Conservation (phyloP, 30 jellyfish, hydroid and myxozoan species). For the Turritopsis rubra region DNA sequence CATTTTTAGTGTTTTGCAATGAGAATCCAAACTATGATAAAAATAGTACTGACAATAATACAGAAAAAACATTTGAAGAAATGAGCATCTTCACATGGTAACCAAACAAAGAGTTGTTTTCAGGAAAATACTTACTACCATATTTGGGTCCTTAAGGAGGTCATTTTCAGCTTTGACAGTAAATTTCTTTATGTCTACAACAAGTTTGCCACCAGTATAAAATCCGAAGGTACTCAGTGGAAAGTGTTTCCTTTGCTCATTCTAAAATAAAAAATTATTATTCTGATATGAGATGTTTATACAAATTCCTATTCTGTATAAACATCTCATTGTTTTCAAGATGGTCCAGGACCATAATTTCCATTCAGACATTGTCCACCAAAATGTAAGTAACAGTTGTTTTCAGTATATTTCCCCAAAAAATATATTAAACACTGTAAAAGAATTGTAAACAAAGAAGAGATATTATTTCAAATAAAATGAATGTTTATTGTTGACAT, state of each 20-base stretch:
- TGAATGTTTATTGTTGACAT: too few relatives aligned
- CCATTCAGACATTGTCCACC: too few relatives aligned
- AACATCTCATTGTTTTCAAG: too few relatives aligned
- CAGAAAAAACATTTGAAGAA: background rate
- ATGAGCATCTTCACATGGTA: too few relatives aligned
- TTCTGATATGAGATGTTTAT: background rate
- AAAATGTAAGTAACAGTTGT: too few relatives aligned
- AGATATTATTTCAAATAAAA: too few relatives aligned
- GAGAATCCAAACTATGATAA: constrained; percentile 71
- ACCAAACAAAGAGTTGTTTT: background rate
- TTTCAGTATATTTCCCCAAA: too few relatives aligned
- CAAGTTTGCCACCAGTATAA: constrained; percentile 72
- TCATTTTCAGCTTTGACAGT: constrained; percentile 5
- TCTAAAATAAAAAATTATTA: constrained; percentile 28
- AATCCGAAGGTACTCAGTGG: constrained; percentile 96
- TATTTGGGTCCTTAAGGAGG: background rate
- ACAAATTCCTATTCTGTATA: too few relatives aligned
- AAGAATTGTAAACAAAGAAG: too few relatives aligned
- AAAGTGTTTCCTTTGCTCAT: constrained; percentile 63
- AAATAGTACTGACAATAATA: background rate
- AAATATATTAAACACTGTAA: too few relatives aligned
- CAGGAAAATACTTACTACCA: background rate
- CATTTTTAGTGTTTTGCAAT: constrained; percentile 84
- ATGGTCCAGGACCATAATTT: too few relatives aligned
- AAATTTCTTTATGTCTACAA: constrained; percentile 59